Base-by-base conservation (phyloP, 1,140 invertebrate genomes). In the Cyphomyrmex costatus region DNA sequence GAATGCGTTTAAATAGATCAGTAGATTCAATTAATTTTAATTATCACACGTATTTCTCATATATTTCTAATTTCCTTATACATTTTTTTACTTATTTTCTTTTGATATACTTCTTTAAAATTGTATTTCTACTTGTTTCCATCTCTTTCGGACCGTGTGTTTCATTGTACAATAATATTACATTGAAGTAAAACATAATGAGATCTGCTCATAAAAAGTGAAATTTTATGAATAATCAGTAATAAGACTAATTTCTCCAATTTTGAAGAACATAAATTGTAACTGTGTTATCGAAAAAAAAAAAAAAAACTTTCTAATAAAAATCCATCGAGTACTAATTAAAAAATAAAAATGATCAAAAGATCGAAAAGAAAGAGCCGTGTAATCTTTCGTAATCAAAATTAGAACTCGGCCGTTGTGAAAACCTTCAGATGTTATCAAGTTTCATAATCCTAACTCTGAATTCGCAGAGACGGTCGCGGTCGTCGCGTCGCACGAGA, bases 401-500 rank as follows among this genome's bases (percentile, higher is more conserved):
- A 4, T 8, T 42, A 24, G 8, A 33, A n/a, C 30, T 33, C 61
- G 19, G 53, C 53, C 51, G 51, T 53, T 53, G n/a, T n/a, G 51
- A 53, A 21, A 56, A 56, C n/a, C 1, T 21, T 21, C 8, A n/a
- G n/a, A 21, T n/a, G 8, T 49, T 46, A 7, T n/a, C 4, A 2
- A 46, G 12, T 58, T 30, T 21, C 10, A 12, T 30, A 46, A 30
- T 63, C 6, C 36, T 2, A 8, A 53, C 7, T 21, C 6, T n/a
- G 56, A 49, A 60, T 83, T 71, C 12, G 53, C 24, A 73, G 3
- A 68, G 16, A 0, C 8, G 46, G 21, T 58, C 46, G n/a, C 76
- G 27, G 56, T 46, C 53, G 56, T 85, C 66, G 60, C 76, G 80
- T 56, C 42, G 73, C 58, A 73, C 65, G 24, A 86, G 71, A 78